Conservation (phyloP, 2,888 invertebrate species). For the Sphecodes monilicornis region DNA sequence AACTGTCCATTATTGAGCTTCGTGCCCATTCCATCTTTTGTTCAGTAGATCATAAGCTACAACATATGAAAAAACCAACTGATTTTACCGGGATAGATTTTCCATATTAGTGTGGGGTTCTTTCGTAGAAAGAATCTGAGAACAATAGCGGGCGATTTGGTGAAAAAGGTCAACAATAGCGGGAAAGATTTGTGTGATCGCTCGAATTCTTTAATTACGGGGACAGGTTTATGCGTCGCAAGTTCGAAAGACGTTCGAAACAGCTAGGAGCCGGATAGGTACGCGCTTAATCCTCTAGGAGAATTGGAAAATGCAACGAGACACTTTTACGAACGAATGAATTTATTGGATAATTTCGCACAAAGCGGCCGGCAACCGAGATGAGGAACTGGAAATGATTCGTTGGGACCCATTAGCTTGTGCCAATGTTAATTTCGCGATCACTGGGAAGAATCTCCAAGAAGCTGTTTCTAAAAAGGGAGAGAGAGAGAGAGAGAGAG, state of each 20-base stretch:
- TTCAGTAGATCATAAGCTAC: too few relatives aligned
- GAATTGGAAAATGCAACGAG: neutral
- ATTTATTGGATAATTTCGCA: neutral
- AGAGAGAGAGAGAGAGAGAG: neutral
- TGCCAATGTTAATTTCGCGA: neutral
- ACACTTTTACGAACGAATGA: neutral
- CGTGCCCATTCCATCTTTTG: too few relatives aligned
- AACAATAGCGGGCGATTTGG: too few relatives aligned
- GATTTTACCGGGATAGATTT: too few relatives aligned
- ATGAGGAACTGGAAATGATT: neutral
- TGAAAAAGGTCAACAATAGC: too few relatives aligned
- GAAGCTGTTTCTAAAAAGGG: neutral
- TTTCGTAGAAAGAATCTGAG: too few relatives aligned
- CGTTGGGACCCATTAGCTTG: neutral
- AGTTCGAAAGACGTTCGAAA: neutral
- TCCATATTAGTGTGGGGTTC: too few relatives aligned
- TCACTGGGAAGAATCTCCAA: neutral
- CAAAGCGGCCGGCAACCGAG: neutral
- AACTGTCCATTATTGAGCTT: too few relatives aligned
- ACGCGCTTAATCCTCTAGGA: neutral
- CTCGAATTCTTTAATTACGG: neutral
- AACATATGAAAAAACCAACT: too few relatives aligned
- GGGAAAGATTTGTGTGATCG: neutral
- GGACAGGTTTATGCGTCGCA: neutral
- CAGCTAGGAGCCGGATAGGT: neutral